phyloP scores from a whole-genome alignment of 2,797 vertebrate genomes.

The Aphelocoma californica region DNA sequence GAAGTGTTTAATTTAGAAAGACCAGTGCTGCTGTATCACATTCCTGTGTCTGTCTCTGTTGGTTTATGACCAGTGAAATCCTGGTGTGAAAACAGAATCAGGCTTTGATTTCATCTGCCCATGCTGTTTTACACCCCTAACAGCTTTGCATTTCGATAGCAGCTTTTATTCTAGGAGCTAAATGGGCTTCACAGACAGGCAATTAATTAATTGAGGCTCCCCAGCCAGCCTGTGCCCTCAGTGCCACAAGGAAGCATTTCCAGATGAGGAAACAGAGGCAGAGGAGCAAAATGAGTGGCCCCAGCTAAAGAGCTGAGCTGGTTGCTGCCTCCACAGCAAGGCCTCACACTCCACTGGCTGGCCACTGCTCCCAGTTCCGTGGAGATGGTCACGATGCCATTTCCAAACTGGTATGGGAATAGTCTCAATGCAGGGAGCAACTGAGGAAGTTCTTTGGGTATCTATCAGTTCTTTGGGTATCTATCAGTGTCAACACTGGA shows the following conservation, averaged over 20 bases:
- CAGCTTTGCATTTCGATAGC: slow-evolving; percentile 19
- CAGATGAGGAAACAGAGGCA: background rate
- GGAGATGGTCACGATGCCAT: background rate
- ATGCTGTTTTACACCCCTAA: slow-evolving; percentile 41
- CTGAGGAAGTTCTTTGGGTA: background rate
- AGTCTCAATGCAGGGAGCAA: background rate
- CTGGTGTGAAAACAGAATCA: slow-evolving; percentile 41
- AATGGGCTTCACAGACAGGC: slow-evolving; percentile 56
- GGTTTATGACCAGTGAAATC: slow-evolving; percentile 44
- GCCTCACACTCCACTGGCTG: background rate
- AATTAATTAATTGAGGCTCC: slow-evolving; percentile 51
- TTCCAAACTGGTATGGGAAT: background rate
- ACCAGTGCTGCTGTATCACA: background rate
- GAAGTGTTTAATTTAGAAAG: slow-evolving; percentile 29
- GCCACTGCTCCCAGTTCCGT: rapidly evolving
- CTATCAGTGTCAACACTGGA: rapidly evolving
- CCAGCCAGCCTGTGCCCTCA: background rate
- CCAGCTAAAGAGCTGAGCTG: background rate
- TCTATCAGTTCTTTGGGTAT: background rate
- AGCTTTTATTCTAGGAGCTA: slow-evolving; percentile 57
- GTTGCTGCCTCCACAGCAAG: background rate
- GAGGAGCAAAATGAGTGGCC: background rate
- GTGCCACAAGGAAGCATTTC: background rate
- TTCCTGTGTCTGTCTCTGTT: background rate
- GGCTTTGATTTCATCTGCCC: slow-evolving; percentile 48